Base-by-base conservation (phyloP, 2,113 vertebrate species). In the Grammomys surdaster region DNA sequence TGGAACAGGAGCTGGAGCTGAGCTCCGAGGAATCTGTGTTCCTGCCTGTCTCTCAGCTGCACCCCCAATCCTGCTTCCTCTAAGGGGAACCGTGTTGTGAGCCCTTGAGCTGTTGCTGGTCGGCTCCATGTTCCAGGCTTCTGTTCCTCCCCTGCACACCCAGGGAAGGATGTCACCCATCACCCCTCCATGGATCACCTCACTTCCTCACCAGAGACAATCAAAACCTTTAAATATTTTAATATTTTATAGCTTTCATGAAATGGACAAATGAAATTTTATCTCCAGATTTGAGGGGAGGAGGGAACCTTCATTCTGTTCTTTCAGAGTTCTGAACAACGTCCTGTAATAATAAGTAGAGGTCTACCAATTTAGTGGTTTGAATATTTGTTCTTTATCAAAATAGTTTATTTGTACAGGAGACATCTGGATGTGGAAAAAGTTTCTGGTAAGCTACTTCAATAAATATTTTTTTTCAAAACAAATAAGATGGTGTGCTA, bases 381-480 rank as follows among this genome's bases (percentile, higher is more conserved):
- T 51, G 93, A 93, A 94, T 88, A 96, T 95, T 84, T 95, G 56
- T 92, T 93, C 70, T 94, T 58, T 72, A 93, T 58, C 78, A 96
- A 96, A 95, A 94, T 36, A 65, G 80, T 84, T 94, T 86, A 90
- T 90, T 78, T 33, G 76, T 3, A 70, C 0, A 63, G 77, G 88
- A 89, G 73, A 40, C 81, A 94, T 85, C 85, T 94, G 10, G 28
- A 54, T 19, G 90, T 95, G 89, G 54, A 84, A 94, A 95, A 69
- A 40, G 36, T 69, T 95, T 93, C 87, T 87, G 80, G 73, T 70
- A 46, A 96, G 51, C 63, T 80, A 89, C 48, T 94, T 94, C 93
- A 91, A 72, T 85, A 88, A 96, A 85, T 63, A 60, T 89, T 12
- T 24, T 24, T 96, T 90, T 48, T 17, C 78, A 85, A 95, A 96